Evolutionary conservation across 2,888 invertebrate species (phyloP), one percentile per base, ranked within the genome.

Genomic region (Dastarcus helophoroides): DNA sequence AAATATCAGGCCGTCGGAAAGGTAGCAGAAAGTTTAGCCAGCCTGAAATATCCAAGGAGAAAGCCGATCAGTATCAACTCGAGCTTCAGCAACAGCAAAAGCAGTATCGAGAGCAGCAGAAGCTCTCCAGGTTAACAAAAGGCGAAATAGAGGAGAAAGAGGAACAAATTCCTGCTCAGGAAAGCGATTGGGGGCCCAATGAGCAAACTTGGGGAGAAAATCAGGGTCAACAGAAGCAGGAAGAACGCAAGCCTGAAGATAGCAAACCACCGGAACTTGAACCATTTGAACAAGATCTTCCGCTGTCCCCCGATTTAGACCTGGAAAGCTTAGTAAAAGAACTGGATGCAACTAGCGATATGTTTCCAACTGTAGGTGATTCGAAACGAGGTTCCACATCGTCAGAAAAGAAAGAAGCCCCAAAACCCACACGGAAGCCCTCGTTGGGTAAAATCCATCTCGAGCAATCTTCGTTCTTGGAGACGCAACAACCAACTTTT

Each of bases 361-460:
- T 82, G 25, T 83, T 83, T 58, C 74, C 79, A 3, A 82, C 82
- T 0, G 69, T 83, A 2, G 82, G 82, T 11, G 82, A 82, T 39
- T 71, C 73, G 0, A 81, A 79, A 60, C 71, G 73, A 42, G 67
- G 69, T 24, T 65, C 69, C 1, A 65, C 64, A 14, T 64, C 67
- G 15, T 70, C 73, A 12, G 77, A 77, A 41, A 77, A 77, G 51
- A 64, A 68, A 11, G 70, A 63, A 41, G 71, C 72, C 3, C 8
- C n/a, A n/a, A n/a, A 19, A 19, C 8, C 19, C 8, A 19, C n/a
- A n/a, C n/a, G n/a, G n/a, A n/a, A n/a, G n/a, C n/a, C n/a, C n/a
- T n/a, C n/a, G n/a, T n/a, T 85, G 13, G 84, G 83, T 13, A 83
- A 82, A 60, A 85, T 83, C 52, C 66, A 84, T 25, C 70, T 81